Evolutionary conservation across 2,797 vertebrate species (phyloP).

Genomic region (Liasis olivaceus): DNA sequence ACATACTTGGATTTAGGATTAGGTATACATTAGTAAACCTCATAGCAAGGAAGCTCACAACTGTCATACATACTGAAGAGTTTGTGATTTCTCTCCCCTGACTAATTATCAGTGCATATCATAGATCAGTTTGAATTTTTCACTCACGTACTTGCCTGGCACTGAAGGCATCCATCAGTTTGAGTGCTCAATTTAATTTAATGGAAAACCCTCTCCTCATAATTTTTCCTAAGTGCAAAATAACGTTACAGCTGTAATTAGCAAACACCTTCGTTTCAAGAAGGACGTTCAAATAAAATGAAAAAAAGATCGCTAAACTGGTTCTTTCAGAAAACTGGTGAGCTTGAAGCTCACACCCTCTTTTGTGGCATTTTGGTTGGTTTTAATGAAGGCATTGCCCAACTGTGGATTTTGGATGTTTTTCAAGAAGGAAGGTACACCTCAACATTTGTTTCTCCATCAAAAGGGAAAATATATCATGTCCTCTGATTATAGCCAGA

Average conservation of each 20-base stretch:
- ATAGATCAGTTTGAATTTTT: background rate
- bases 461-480: background rate
- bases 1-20: background rate
- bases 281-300: background rate
- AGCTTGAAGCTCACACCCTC: background rate
- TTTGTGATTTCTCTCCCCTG: background rate
- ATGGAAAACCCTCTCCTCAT: background rate
- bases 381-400: background rate
- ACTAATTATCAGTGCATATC: background rate
- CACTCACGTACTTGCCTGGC: background rate
- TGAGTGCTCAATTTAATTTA: background rate
- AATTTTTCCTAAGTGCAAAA: background rate
- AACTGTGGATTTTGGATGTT: background rate
- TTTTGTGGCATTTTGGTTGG: background rate
- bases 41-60: background rate
- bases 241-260: background rate
- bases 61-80: too few species aligned
- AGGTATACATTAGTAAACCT: background rate
- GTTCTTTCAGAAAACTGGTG: background rate
- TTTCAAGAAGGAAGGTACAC: background rate
- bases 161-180: background rate
- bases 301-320: background rate
- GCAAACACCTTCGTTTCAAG: background rate
- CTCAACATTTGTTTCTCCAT: background rate
- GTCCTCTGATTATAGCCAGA: background rate